Evolutionary conservation across 1,140 invertebrate species (phyloP), one percentile per base, ranked within the genome.

Genomic region (Lordiphosa stackelbergi): DNA sequence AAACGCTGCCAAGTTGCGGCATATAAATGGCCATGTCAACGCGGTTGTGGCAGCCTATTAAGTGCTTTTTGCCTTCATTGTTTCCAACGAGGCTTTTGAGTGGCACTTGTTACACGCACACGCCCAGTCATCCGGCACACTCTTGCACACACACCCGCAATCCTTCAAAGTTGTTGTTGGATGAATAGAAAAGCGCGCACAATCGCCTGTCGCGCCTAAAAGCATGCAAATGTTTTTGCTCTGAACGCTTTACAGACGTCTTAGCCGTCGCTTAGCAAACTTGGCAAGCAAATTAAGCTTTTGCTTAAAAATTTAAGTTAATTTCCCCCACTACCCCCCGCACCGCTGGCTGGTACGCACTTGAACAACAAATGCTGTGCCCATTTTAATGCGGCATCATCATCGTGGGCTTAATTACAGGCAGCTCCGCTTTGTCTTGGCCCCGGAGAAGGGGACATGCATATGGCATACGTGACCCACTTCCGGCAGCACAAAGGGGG

Each of bases 381-480:
- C 59, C 66, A 45, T 81, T 74, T 56, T 48, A 46, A 58, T 19
- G 13, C 53, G 45, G 34, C 24, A 38, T 61, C 66, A 47, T 69
- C 54, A 42, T 51, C 43, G 73, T 53, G 56, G 53, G 57, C 77
- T 83, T 81, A 81, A 81, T 81, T 83, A 83, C 75, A 69, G 72
- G 49, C 71, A 59, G 42, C 49, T 46, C 38, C 53, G 48, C 68
- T 83, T 81, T 81, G 77, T 81, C 72, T 72, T 68, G 59, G 51
- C 37, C 55, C 56, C 54, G 42, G 62, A 46, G 54, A 62, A 66
- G 60, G 66, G 61, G 41, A 37, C 43, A 51, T 52, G 41, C 35
- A 24, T 66, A 22, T 46, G 43, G 55, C 72, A 72, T 83, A 75
- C 78, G 72, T 81, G 77, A 81, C 75, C 75, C 77, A 81, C 75